Percentiles rank a stretch among this genome's conserved stretches.
phyloP scores from a whole-genome alignment of 2,888 invertebrate genomes.

The Drosophila limbata region DNA sequence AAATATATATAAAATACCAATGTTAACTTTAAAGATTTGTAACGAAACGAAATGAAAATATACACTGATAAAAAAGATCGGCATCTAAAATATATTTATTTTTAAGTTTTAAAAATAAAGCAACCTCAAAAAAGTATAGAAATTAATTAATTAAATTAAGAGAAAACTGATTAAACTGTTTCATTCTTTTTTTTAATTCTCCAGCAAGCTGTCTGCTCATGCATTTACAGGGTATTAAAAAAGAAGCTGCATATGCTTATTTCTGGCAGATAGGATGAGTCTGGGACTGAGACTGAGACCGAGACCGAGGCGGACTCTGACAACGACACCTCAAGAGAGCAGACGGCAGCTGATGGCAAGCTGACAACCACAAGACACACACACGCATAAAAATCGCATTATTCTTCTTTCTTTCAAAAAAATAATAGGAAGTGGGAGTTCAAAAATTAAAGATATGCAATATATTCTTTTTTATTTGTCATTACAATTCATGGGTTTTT shows the following conservation, averaged over 20 bases:
- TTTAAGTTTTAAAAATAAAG: no score
- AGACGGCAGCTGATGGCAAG: constrained; percentile 40
- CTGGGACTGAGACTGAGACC: constrained; percentile 1
- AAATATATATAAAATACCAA: no score
- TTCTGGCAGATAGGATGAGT: constrained; percentile 9
- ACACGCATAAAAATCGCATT: constrained; percentile 70
- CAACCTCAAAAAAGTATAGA: no score
- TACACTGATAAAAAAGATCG: no score
- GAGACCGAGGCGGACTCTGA: constrained; percentile 20
- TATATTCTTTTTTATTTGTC: constrained; percentile 10
- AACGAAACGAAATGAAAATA: no score
- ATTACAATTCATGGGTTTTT: constrained; percentile 6
- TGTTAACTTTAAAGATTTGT: not conserved
- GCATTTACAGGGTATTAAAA: constrained; percentile 30
- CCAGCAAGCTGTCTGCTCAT: not conserved
- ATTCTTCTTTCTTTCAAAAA: constrained; percentile 42
- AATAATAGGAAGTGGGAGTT: constrained; percentile 16
- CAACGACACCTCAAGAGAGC: constrained; percentile 39
- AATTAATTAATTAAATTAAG: no score
- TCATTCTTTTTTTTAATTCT: not conserved
- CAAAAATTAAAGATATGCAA: constrained; percentile 51
- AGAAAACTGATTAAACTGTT: no score
- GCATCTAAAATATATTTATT: no score
- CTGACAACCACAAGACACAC: constrained; percentile 62
- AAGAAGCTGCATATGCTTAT: constrained; percentile 1